A percentile compares a stretch with the other conserved stretches of the same genome.
These are phyloP conservation scores for Scaptomyza polygonia DNA, from an alignment of 2,888 invertebrate genomes.

Conservation along the genomic window DNA sequence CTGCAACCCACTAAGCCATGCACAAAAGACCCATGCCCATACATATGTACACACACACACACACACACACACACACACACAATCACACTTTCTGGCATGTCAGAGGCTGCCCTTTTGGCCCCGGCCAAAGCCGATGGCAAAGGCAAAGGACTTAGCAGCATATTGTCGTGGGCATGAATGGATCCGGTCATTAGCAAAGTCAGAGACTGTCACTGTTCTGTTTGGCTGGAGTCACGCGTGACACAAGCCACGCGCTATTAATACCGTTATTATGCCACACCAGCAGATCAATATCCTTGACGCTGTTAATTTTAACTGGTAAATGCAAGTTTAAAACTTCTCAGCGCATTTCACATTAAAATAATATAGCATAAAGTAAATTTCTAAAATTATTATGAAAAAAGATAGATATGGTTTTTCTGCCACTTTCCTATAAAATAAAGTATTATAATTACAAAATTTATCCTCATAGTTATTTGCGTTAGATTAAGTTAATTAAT, in stretches of 20 bases:
- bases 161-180: slow-evolving; percentile 55
- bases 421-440: background rate
- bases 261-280: background rate
- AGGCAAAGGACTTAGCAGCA: slow-evolving; percentile 52
- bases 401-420: too few relatives aligned
- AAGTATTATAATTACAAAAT: background rate
- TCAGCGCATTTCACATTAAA: too few relatives aligned
- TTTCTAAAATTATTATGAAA: too few relatives aligned
- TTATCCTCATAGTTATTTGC: background rate
- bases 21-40: slow-evolving; percentile 53
- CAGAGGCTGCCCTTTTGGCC: slow-evolving; percentile 39
- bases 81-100: slow-evolving; percentile 7
- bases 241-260: slow-evolving; percentile 1
- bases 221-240: background rate
- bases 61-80: slow-evolving; percentile 2
- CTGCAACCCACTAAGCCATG: slow-evolving; percentile 59
- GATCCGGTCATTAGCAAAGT: slow-evolving; percentile 73
- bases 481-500: too few relatives aligned
- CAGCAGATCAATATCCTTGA: too few relatives aligned
- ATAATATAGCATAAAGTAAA: too few relatives aligned
- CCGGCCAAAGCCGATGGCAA: slow-evolving; percentile 28
- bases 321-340: background rate
- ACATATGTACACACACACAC: slow-evolving; percentile 15
- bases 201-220: slow-evolving; percentile 34
- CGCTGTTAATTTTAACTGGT: too few relatives aligned